Evolutionary conservation across 2,113 vertebrate genomes (phyloP).

Genomic region (Formicarius rufipectus): DNA sequence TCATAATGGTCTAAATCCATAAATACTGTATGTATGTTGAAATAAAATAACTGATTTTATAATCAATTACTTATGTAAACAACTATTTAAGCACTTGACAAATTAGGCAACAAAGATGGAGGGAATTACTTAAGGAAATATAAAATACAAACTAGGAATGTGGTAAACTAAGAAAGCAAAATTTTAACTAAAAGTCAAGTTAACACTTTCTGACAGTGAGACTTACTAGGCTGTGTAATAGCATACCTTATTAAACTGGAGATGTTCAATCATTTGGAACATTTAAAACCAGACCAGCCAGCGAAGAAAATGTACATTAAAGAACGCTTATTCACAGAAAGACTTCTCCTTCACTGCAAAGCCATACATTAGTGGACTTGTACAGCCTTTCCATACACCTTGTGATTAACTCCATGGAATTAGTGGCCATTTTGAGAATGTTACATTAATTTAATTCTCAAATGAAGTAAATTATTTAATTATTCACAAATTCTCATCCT

Average conservation of each 20-base stretch:
- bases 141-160: neutral
- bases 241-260: neutral
- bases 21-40: neutral
- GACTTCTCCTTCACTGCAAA: neutral
- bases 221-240: neutral
- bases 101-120: neutral
- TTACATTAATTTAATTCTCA: neutral
- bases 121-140: neutral
- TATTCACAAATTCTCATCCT: neutral
- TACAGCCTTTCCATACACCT: neutral
- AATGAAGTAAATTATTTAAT: neutral
- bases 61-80: neutral
- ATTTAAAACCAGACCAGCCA: conserved; percentile 1
- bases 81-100: neutral
- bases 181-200: neutral
- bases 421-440: neutral
- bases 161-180: neutral
- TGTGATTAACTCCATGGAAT: neutral
- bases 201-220: neutral
- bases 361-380: neutral
- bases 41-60: neutral
- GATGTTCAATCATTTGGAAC: neutral
- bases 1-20: neutral
- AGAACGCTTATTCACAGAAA: neutral
- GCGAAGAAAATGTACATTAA: neutral